Evolutionary conservation across 2,113 vertebrate genomes (phyloP).

Genomic region (Tichodroma muraria): DNA sequence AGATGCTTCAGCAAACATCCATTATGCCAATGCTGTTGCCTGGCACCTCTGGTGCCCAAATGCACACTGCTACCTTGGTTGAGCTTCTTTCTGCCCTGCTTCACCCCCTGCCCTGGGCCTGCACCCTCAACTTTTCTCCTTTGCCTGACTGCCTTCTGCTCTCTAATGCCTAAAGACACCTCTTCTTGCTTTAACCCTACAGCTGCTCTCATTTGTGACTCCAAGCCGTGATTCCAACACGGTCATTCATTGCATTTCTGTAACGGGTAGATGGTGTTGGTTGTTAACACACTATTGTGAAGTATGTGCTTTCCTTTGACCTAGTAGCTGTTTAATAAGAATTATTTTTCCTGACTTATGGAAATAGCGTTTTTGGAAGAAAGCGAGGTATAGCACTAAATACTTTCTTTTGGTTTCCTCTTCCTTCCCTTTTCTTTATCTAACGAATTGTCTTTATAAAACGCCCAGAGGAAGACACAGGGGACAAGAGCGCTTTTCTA

Average conservation of each 20-base stretch:
- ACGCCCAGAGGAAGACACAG: background rate
- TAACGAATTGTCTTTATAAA: background rate
- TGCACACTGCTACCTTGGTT: fast-evolving
- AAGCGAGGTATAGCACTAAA: background rate
- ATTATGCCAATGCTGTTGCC: background rate
- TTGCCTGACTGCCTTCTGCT: background rate
- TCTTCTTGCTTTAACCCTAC: background rate
- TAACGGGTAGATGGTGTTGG: background rate
- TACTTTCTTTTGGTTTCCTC: background rate
- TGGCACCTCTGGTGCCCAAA: background rate
- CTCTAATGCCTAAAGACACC: background rate
- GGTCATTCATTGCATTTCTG: background rate
- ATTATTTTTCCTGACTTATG: background rate
- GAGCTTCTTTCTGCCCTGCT: background rate
- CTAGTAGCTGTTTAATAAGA: background rate
- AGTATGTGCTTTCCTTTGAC: background rate
- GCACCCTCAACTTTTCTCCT: background rate
- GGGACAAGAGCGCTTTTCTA: background rate
- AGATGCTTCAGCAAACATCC: background rate
- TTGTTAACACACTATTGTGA: fast-evolving
- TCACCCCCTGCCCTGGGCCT: background rate
- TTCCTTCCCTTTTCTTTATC: background rate
- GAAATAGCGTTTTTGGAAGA: background rate
- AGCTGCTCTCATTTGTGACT: background rate
- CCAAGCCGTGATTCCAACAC: background rate